Evolutionary conservation across 2,888 invertebrate genomes (phyloP).

Genomic region (Sinelater perroti): DNA sequence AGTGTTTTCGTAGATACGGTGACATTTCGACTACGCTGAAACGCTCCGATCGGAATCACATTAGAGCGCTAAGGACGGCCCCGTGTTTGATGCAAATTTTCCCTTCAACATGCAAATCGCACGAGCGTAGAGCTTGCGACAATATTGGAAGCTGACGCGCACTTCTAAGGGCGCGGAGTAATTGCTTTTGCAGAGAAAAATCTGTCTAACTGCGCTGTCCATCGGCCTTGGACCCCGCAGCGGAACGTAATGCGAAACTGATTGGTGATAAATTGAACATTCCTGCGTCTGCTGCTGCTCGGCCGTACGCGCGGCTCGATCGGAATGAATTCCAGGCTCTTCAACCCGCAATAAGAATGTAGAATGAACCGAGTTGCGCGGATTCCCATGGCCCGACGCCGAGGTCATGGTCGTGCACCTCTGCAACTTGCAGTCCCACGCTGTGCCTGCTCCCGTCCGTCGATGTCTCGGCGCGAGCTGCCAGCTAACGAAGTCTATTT

Average conservation of each 20-base stretch:
- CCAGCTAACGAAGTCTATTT: no score
- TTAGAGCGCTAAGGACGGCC: not conserved
- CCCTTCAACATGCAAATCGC: constrained; percentile 7
- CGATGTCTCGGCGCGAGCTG: no score
- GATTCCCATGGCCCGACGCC: not conserved
- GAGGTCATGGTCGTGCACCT: constrained; percentile 1
- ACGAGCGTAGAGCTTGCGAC: not conserved
- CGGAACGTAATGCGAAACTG: no score
- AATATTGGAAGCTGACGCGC: not conserved
- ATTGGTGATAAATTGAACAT: no score
- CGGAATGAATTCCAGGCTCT: constrained; percentile 4
- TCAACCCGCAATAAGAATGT: constrained; percentile 13
- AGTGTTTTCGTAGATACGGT: no score
- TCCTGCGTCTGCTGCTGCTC: not conserved
- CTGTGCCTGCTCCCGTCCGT: not conserved
- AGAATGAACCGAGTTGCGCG: not conserved
- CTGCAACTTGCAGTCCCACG: constrained; percentile 12
- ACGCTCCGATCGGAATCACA: no score
- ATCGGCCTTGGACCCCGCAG: no score
- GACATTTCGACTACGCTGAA: no score
- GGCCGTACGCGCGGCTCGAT: constrained; percentile 5
- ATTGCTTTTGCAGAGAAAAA: no score
- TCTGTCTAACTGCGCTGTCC: no score
- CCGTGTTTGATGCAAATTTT: constrained; percentile 12
- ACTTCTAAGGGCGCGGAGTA: no score